These are phyloP conservation scores for Oncorhynchus mykiss DNA, from an alignment of 2,113 vertebrate genomes.

Conservation along the genomic window DNA sequence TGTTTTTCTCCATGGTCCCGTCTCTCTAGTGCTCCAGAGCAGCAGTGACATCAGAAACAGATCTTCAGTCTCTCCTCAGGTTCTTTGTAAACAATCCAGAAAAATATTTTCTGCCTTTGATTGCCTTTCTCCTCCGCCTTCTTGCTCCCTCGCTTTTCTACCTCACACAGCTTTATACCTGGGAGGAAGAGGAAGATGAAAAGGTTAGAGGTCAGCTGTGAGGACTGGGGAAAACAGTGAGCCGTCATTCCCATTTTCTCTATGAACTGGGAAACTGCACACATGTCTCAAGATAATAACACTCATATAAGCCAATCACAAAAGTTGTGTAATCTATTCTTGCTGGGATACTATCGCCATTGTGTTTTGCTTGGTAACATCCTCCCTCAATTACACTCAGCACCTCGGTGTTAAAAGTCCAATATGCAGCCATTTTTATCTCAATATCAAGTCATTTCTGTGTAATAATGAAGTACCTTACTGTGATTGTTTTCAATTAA, in stretches of 20 bases:
- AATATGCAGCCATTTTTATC: too few relatives aligned
- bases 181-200: neutral
- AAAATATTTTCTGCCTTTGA: constrained; percentile 74
- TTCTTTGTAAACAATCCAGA: constrained; percentile 95
- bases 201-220: neutral
- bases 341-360: neutral
- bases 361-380: constrained; percentile 32
- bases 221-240: neutral
- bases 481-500: too few relatives aligned
- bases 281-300: too few relatives aligned
- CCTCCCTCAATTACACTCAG: constrained; percentile 22
- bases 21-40: constrained; percentile 87
- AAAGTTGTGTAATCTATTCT: neutral
- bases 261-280: neutral
- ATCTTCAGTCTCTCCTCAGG: constrained; percentile 80
- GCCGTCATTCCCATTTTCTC: neutral
- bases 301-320: too few relatives aligned
- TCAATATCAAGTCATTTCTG: too few relatives aligned
- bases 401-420: constrained; percentile 33
- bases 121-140: constrained; percentile 53
- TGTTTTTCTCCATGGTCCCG: too few relatives aligned
- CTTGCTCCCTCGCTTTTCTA: constrained; percentile 10
- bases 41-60: constrained; percentile 88
- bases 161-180: constrained; percentile 74
- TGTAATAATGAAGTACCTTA: too few relatives aligned